Evolutionary conservation across 2,113 vertebrate genomes (phyloP).

Genomic region (Alces alces): DNA sequence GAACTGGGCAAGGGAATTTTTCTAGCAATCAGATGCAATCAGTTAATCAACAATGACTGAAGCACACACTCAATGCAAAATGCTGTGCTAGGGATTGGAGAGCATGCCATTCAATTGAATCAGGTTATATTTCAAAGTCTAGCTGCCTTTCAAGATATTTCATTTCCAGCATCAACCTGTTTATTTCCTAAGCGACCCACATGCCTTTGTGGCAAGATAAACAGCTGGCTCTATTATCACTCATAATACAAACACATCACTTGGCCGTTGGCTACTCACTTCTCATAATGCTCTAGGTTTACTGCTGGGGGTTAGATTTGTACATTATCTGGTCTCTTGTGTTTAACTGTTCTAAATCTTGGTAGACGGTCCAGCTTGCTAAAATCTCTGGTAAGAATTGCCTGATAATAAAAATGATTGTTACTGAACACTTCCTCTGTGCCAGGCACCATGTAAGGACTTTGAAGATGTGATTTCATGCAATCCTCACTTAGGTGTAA

Average conservation of each 20-base stretch:
- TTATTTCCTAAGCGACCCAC: not conserved
- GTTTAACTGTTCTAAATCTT: not conserved
- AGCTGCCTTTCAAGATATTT: not conserved
- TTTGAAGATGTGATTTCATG: not conserved
- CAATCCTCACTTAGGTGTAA: not conserved
- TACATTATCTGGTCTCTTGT: not conserved
- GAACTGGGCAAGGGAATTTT: conserved; percentile 3
- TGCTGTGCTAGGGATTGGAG: not conserved
- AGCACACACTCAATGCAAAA: not conserved
- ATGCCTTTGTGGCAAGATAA: not conserved
- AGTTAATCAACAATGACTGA: not conserved
- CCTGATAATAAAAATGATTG: not conserved
- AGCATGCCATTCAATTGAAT: not conserved
- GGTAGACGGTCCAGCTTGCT: not conserved
- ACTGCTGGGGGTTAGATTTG: not conserved
- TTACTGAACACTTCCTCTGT: not conserved
- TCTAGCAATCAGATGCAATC: not conserved
- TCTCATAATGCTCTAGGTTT: not conserved
- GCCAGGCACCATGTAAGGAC: not conserved
- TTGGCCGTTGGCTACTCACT: not conserved
- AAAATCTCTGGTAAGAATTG: not conserved
- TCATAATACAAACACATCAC: not conserved
- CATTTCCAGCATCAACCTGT: not conserved
- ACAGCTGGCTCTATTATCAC: not conserved
- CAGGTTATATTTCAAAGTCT: not conserved